Evolutionary conservation across 92 coral and sea anemone species (phyloP).

Genomic region (Porites divaricata): DNA sequence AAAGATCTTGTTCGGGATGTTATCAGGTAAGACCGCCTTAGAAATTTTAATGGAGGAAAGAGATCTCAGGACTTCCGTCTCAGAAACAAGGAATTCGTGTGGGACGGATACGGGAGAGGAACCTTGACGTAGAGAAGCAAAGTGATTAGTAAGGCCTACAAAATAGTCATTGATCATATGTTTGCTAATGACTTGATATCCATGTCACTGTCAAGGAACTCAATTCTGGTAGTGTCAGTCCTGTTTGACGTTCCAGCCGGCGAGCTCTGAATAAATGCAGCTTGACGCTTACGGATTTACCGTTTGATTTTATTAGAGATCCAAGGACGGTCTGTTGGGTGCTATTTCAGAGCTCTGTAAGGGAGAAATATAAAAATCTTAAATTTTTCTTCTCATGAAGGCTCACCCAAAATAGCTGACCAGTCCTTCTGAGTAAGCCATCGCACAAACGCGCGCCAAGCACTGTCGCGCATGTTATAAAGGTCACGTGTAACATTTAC

Average conservation of each 20-base stretch:
- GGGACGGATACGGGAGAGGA: too few species aligned
- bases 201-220: constrained; percentile 29
- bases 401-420: constrained; percentile 20
- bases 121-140: too few species aligned
- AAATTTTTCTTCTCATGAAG: constrained; percentile 39
- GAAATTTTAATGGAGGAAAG: too few species aligned
- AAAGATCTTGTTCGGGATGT: too few species aligned
- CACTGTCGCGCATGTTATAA: constrained; percentile 50
- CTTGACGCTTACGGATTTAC: constrained; percentile 52
- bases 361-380: constrained; percentile 43
- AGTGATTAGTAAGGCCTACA: too few species aligned
- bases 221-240: constrained; percentile 55
- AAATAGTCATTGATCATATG: constrained; percentile 34
- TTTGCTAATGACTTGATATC: constrained; percentile 35
- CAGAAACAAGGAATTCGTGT: too few species aligned
- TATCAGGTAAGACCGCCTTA: too few species aligned
- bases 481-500: constrained; percentile 30
- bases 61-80: too few species aligned
- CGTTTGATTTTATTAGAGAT: constrained; percentile 55
- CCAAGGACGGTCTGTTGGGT: constrained; percentile 67
- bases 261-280: constrained; percentile 30
- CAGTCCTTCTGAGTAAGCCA: constrained; percentile 67
- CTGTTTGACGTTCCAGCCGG: constrained; percentile 41
- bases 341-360: constrained; percentile 27
- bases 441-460: constrained; percentile 65